Conservation (phyloP, 2,113 vertebrate species). For the Mustelus asterias region DNA sequence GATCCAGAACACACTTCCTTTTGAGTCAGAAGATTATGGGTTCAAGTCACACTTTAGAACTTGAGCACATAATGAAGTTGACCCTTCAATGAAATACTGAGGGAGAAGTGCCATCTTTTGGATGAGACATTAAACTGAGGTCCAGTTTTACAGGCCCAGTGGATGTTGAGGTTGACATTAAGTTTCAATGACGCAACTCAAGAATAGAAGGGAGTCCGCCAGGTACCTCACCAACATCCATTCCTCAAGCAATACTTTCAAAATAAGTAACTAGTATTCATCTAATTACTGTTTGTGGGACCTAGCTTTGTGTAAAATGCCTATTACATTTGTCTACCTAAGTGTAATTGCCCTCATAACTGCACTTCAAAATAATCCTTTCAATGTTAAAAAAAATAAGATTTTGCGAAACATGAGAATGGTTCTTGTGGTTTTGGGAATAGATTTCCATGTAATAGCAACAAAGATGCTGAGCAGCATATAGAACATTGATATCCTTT, state of each 20-base stretch:
- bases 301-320: not conserved
- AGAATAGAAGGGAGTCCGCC: not conserved
- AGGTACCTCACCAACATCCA: not conserved
- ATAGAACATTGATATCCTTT: not conserved
- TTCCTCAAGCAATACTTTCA: not conserved
- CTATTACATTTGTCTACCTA: not conserved
- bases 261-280: not conserved
- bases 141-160: not conserved
- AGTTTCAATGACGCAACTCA: not conserved
- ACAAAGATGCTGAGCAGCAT: not conserved
- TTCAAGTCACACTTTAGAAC: not conserved
- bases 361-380: not conserved
- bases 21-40: not conserved
- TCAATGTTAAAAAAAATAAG: not conserved
- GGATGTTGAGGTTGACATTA: not conserved
- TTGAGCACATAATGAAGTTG: not conserved
- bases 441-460: not conserved
- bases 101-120: not conserved
- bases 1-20: not conserved
- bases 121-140: not conserved
- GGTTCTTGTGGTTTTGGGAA: not conserved
- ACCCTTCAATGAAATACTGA: not conserved
- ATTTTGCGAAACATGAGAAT: not conserved
- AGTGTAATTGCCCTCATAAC: not conserved
- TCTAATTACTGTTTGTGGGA: not conserved